Evolutionary conservation across 2,888 invertebrate genomes (phyloP).

Genomic region (Thelaira solivaga): DNA sequence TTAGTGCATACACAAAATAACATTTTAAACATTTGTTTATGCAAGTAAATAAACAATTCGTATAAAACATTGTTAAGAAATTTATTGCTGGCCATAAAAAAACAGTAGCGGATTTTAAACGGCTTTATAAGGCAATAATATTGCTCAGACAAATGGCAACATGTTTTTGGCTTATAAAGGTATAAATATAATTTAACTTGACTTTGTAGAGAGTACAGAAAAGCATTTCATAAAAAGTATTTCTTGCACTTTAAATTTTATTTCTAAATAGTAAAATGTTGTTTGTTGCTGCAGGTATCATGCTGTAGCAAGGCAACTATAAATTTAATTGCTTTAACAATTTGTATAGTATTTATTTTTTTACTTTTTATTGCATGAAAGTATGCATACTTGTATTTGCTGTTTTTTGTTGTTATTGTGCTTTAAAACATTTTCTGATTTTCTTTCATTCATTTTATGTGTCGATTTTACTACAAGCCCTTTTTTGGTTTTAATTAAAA

Average conservation of each 20-base stretch:
- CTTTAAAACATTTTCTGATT: constrained; percentile 15
- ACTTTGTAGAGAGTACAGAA: neutral
- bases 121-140: constrained; percentile 18
- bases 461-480: constrained; percentile 42
- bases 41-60: neutral
- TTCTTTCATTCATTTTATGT: constrained; percentile 36
- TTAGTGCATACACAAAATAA: too few relatives aligned
- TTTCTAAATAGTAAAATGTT: neutral
- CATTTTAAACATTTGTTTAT: constrained; percentile 1
- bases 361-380: neutral
- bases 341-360: constrained; percentile 29
- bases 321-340: constrained; percentile 52
- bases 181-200: neutral
- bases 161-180: constrained; percentile 45
- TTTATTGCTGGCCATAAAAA: constrained; percentile 54
- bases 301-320: constrained; percentile 14
- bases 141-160: constrained; percentile 15
- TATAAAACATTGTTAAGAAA: constrained; percentile 36
- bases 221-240: neutral
- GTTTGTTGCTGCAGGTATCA: neutral
- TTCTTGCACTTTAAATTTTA: neutral
- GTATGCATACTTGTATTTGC: neutral
- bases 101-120: constrained; percentile 38
- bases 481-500: constrained; percentile 56
- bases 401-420: constrained; percentile 5